Conservation (phyloP, 2,113 vertebrate genomes). For the Mohoua ochrocephala region DNA sequence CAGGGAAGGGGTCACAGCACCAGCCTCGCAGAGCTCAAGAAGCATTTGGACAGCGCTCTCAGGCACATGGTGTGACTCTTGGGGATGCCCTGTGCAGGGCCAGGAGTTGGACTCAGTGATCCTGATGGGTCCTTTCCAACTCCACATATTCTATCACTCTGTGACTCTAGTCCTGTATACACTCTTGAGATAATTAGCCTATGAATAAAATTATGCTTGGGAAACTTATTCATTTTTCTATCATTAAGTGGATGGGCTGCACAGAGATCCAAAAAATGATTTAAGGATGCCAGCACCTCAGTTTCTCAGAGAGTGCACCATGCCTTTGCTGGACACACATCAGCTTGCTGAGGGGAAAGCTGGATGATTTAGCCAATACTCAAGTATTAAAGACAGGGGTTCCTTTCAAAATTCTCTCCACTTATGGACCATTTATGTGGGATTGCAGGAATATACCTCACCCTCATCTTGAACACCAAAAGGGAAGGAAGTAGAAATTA, state of each 20-base stretch:
- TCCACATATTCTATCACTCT: not conserved
- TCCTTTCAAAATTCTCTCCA: not conserved
- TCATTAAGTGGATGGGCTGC: not conserved
- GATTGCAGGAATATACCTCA: not conserved
- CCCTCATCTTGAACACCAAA: not conserved
- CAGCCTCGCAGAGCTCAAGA: not conserved
- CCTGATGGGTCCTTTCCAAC: not conserved
- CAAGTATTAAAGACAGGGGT: not conserved
- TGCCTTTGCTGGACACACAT: not conserved
- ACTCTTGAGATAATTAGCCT: not conserved
- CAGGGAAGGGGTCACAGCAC: not conserved
- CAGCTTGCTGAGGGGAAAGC: not conserved
- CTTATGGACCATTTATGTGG: not conserved
- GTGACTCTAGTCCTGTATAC: not conserved
- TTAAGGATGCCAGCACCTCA: not conserved
- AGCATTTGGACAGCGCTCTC: accelerated
- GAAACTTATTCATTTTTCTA: not conserved
- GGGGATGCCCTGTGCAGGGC: not conserved
- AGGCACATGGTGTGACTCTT: not conserved
- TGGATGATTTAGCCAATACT: not conserved
- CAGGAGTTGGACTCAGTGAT: not conserved
- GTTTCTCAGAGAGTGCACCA: not conserved
- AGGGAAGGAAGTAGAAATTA: not conserved
- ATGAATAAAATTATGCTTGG: not conserved
- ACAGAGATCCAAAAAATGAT: not conserved